Evolutionary conservation across 2,113 vertebrate genomes (phyloP).

Genomic region (Nesogale talazaci): DNA sequence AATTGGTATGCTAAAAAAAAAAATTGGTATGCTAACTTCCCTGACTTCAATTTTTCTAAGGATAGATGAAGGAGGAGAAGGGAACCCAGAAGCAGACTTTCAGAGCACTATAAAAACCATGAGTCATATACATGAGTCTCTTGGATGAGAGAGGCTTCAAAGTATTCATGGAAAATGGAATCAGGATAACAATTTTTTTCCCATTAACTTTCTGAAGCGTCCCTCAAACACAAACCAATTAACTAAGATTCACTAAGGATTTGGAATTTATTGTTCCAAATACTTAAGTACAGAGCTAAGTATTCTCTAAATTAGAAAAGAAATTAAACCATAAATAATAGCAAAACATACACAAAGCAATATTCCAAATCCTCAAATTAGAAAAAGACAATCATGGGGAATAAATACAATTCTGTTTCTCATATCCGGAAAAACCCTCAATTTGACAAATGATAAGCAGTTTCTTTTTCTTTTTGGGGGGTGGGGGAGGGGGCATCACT

Average conservation of each 20-base stretch:
- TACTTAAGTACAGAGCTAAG: neutral
- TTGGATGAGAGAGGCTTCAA: too few relatives aligned
- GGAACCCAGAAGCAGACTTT: too few relatives aligned
- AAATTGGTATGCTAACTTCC: neutral
- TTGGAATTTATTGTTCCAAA: neutral
- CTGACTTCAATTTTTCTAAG: neutral
- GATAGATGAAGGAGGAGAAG: neutral
- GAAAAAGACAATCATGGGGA: neutral
- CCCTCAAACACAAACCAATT: neutral
- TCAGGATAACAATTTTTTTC: too few relatives aligned
- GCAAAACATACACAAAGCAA: neutral
- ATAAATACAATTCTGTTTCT: neutral
- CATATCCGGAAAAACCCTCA: neutral
- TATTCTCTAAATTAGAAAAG: neutral
- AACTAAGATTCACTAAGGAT: neutral
- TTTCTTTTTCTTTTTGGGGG: neutral
- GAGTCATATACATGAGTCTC: too few relatives aligned
- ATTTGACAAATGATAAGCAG: neutral
- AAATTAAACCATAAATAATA: neutral
- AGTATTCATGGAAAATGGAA: too few relatives aligned
- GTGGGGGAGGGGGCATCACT: too few relatives aligned
- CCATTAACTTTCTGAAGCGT: too few relatives aligned
- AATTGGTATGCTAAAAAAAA: neutral
- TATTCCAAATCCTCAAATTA: neutral
- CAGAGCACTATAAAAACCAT: too few relatives aligned